A percentile compares a stretch with the other conserved stretches of the same genome.
Conservation (phyloP, 2,888 invertebrate species). For the Apotomis turbidana region DNA sequence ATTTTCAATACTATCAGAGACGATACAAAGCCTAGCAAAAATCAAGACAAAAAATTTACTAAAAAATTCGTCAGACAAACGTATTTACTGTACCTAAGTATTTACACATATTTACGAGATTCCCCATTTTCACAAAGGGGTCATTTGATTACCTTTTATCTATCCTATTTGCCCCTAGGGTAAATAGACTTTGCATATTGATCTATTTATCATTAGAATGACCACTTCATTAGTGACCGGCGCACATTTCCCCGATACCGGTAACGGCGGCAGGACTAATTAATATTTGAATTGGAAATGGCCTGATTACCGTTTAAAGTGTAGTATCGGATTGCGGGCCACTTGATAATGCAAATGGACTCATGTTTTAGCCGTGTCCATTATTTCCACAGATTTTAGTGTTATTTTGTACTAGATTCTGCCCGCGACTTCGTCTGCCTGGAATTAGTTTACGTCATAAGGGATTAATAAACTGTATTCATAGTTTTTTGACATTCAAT, state of each 20-base stretch:
- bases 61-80: too few species aligned
- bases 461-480: too few species aligned
- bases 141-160: background rate
- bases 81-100: too few species aligned
- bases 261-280: background rate
- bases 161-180: background rate
- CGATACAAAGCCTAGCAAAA: too few species aligned
- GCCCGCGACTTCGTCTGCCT: too few species aligned
- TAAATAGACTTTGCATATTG: background rate
- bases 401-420: too few species aligned
- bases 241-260: conserved; percentile 7
- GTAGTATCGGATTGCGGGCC: conserved; percentile 3
- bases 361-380: background rate
- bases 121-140: too few species aligned
- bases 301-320: conserved; percentile 4
- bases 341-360: conserved; percentile 6
- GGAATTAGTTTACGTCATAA: too few species aligned
- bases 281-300: conserved; percentile 22
- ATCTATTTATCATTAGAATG: conserved; percentile 18
- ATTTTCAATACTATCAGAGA: too few species aligned
- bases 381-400: background rate
- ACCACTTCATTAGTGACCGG: conserved; percentile 17
- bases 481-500: too few species aligned
- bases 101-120: too few species aligned
- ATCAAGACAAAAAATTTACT: too few species aligned